A percentile compares a stretch with the other conserved stretches of the same genome.
These are phyloP conservation scores for Drosophila algonquin DNA, from an alignment of 2,888 invertebrate genomes.

Conservation along the genomic window DNA sequence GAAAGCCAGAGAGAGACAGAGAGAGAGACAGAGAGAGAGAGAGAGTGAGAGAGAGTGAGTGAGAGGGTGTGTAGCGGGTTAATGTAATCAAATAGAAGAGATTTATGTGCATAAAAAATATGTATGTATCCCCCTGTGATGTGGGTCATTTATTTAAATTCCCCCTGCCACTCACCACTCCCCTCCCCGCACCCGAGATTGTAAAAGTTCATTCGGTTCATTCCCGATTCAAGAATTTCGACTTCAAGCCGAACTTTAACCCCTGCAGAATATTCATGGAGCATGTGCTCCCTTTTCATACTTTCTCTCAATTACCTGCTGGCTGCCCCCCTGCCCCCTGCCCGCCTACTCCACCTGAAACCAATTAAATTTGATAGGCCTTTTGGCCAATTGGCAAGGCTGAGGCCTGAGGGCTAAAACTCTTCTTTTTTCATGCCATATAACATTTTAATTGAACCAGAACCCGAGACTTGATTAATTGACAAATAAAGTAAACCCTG, in stretches of 20 bases:
- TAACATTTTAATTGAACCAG: constrained; percentile 70
- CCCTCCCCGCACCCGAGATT: too few relatives aligned
- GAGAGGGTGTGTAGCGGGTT: constrained; percentile 19
- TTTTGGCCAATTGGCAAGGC: constrained; percentile 9
- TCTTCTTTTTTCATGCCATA: constrained; percentile 13
- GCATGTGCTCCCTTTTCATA: not conserved
- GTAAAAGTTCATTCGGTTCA: too few relatives aligned
- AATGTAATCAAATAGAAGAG: constrained; percentile 50
- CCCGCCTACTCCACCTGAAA: constrained; percentile 15
- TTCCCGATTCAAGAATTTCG: too few relatives aligned
- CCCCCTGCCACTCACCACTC: not conserved
- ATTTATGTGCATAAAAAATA: constrained; percentile 44
- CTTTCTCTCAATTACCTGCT: constrained; percentile 13
- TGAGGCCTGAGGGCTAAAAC: not conserved
- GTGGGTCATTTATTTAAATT: constrained; percentile 43
- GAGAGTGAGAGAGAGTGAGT: not conserved
- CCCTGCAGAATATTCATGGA: not conserved
- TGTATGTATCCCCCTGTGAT: constrained; percentile 19
- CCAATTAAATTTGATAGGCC: constrained; percentile 42
- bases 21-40: not conserved
- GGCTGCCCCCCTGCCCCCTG: not conserved
- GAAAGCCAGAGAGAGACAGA: not conserved
- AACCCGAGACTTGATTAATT: constrained; percentile 65
- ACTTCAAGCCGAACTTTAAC: not conserved
- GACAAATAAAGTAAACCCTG: constrained; percentile 53